Conservation (phyloP, 2,888 invertebrate species). For the Euphydryas editha region DNA sequence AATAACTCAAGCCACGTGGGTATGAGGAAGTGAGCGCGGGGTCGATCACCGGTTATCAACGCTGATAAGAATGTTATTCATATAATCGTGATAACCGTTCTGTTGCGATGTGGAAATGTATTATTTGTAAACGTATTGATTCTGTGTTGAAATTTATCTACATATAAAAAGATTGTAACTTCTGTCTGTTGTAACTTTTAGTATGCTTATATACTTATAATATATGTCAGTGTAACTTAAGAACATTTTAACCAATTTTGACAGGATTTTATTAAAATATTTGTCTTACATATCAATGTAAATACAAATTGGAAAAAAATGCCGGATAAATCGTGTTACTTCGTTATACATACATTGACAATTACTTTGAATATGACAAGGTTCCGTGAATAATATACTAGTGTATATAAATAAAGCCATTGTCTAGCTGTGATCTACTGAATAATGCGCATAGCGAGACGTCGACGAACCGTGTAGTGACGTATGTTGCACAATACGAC, state of each 20-base stretch:
- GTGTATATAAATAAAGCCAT: constrained; percentile 7
- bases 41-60: constrained; percentile 65
- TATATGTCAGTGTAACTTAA: no score
- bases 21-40: constrained; percentile 57
- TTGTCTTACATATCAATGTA: no score
- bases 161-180: no score
- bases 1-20: constrained; percentile 31
- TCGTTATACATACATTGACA: not conserved
- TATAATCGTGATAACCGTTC: constrained; percentile 34
- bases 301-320: no score
- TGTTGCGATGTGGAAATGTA: constrained; percentile 37
- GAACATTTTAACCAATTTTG: no score
- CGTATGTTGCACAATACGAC: constrained; percentile 60
- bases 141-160: no score
- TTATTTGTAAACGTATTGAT: constrained; percentile 6
- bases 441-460: constrained; percentile 53
- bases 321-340: no score
- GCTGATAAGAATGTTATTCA: constrained; percentile 60
- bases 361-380: constrained; percentile 12
- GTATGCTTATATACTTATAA: no score
- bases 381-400: not conserved
- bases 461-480: constrained; percentile 56
- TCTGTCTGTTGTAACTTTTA: no score
- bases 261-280: no score
- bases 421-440: constrained; percentile 30